These are phyloP conservation scores for Sciurus carolinensis DNA, from an alignment of 2,797 vertebrate genomes.

Conservation along the genomic window DNA sequence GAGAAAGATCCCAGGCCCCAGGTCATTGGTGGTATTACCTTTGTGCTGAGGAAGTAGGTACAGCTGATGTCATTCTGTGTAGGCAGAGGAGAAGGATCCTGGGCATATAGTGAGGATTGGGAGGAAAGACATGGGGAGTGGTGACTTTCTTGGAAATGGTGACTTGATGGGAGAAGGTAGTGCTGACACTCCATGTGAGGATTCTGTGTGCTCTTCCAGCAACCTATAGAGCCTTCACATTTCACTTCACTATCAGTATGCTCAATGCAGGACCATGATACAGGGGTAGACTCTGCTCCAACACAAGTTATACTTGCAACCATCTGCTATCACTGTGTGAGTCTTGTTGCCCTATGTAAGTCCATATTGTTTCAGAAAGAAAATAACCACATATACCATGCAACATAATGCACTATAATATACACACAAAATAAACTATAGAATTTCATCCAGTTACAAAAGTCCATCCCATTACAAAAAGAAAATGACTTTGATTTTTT, in stretches of 20 bases:
- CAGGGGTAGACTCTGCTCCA: neutral
- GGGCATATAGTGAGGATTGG: neutral
- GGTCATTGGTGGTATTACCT: neutral
- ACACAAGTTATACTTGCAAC: neutral
- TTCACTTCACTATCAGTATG: neutral
- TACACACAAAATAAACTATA: neutral
- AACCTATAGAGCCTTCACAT: neutral
- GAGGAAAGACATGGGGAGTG: neutral
- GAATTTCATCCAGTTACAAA: neutral
- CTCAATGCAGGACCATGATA: neutral
- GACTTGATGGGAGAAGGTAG: neutral
- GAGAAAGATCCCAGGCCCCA: neutral
- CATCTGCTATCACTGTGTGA: neutral
- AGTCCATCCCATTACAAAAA: neutral
- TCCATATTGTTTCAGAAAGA: neutral
- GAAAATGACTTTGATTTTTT: slow-evolving; percentile 41
- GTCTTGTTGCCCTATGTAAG: neutral
- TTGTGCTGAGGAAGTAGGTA: neutral
- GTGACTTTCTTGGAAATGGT: neutral
- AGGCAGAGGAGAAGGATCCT: neutral
- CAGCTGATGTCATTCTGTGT: neutral
- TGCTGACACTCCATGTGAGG: too few species aligned
- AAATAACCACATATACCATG: neutral
- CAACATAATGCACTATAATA: neutral
- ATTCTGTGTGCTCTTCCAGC: neutral